These are phyloP conservation scores for Formicarius rufipectus DNA, from an alignment of 2,113 vertebrate genomes.

Conservation along the genomic window DNA sequence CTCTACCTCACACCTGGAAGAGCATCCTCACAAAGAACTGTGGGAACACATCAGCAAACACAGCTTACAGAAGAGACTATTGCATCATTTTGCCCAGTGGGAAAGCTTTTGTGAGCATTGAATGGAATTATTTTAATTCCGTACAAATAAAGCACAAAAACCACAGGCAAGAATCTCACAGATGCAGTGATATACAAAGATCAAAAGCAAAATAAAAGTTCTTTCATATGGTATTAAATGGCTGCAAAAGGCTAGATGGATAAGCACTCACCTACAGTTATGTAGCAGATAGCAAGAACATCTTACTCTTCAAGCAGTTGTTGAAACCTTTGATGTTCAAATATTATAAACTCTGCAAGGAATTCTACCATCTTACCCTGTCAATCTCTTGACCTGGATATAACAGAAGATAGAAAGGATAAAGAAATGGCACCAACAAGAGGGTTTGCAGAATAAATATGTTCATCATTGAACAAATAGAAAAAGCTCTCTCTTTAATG, in stretches of 20 bases:
- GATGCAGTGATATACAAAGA: neutral
- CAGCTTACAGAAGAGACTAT: neutral
- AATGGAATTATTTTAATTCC: neutral
- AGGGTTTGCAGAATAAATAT: neutral
- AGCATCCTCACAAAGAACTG: neutral
- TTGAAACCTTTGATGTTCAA: neutral
- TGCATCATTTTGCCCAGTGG: neutral
- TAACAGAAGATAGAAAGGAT: neutral
- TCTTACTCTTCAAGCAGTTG: neutral
- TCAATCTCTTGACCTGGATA: neutral
- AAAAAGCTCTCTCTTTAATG: neutral
- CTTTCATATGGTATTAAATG: neutral
- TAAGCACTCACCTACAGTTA: neutral
- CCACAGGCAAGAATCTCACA: neutral
- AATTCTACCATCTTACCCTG: neutral
- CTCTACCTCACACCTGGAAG: rapidly evolving
- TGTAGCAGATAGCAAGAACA: neutral
- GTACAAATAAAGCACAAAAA: neutral
- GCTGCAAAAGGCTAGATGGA: neutral
- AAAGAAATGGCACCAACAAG: neutral
- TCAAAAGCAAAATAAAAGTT: neutral
- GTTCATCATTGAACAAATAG: neutral
- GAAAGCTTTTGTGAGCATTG: neutral
- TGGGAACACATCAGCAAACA: neutral
- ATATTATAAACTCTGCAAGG: neutral